phyloP scores from a whole-genome alignment of 2,113 vertebrate species.

The Seriola quinqueradiata region DNA sequence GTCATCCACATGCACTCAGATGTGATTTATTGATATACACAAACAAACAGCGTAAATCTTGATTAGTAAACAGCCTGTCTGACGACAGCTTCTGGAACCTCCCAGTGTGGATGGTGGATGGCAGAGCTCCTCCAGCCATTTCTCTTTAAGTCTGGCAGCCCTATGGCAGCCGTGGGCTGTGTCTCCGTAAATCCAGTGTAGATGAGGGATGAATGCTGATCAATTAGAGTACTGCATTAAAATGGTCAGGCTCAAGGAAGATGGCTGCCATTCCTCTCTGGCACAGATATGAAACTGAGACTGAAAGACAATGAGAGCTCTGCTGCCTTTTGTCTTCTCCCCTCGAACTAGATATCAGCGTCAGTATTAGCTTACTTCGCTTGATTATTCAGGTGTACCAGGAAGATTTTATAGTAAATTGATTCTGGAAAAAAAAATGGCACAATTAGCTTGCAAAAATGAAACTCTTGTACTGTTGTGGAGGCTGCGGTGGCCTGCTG shows the following conservation, averaged over 20 bases:
- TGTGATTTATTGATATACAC: conserved; percentile 61
- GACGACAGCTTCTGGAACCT: conserved; percentile 38
- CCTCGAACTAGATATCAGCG: not conserved
- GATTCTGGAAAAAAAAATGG: not conserved
- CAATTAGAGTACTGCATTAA: conserved; percentile 70
- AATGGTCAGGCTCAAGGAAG: conserved; percentile 34
- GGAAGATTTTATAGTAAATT: not conserved
- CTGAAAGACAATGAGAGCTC: conserved; percentile 7
- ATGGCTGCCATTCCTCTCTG: conserved; percentile 30
- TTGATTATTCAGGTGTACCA: not conserved
- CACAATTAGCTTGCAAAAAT: not conserved
- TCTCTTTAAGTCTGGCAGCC: conserved; percentile 61
- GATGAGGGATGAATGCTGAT: conserved; percentile 71
- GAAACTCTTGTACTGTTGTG: not conserved
- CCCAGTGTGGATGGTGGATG: conserved; percentile 51
- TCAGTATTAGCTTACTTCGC: not conserved
- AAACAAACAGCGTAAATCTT: conserved; percentile 58
- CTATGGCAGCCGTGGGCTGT: conserved; percentile 48
- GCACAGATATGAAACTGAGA: conserved; percentile 32
- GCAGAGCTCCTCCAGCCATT: conserved; percentile 55
- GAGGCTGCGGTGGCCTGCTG: not conserved
- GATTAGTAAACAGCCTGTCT: conserved; percentile 61
- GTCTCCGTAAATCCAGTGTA: conserved; percentile 59
- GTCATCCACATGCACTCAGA: conserved; percentile 55
- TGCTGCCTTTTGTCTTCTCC: conserved; percentile 13